Conservation (phyloP, 1,140 invertebrate genomes). For the Oedothorax gibbosus region DNA sequence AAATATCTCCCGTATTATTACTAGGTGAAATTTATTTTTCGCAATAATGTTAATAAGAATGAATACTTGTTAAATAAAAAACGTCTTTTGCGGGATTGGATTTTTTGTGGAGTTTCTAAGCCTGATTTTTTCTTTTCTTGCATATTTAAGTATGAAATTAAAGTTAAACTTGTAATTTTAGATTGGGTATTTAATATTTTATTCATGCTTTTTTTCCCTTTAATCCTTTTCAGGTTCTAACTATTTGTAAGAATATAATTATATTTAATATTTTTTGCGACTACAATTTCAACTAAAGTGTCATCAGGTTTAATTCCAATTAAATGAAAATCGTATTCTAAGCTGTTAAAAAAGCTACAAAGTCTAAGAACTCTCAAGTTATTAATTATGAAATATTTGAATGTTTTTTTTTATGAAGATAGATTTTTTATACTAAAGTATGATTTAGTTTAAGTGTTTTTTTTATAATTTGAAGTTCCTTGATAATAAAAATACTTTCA, state of each 20-base stretch:
- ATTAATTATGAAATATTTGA: too few relatives aligned
- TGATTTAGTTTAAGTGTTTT: too few relatives aligned
- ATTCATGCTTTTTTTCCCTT: not conserved
- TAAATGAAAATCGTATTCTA: too few relatives aligned
- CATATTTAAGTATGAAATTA: not conserved
- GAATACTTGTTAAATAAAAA: constrained; percentile 17
- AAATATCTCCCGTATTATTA: constrained; percentile 20
- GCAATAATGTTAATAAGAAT: constrained; percentile 35
- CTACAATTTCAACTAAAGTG: not conserved
- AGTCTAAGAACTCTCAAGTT: too few relatives aligned
- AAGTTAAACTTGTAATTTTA: not conserved
- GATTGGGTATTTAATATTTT: constrained; percentile 22
- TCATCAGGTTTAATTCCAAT: too few relatives aligned
- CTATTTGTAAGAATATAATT: constrained; percentile 29
- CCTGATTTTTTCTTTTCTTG: not conserved
- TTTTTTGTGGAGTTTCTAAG: not conserved
- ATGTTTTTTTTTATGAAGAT: too few relatives aligned
- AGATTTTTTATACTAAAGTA: too few relatives aligned
- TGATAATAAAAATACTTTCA: too few relatives aligned
- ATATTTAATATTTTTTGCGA: not conserved
- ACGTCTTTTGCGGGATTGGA: not conserved
- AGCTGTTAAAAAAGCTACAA: too few relatives aligned
- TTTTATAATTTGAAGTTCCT: too few relatives aligned
- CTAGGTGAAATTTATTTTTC: not conserved
- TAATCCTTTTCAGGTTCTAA: constrained; percentile 25